Conservation (phyloP, 2,113 vertebrate genomes). For the Alosa alosa region DNA sequence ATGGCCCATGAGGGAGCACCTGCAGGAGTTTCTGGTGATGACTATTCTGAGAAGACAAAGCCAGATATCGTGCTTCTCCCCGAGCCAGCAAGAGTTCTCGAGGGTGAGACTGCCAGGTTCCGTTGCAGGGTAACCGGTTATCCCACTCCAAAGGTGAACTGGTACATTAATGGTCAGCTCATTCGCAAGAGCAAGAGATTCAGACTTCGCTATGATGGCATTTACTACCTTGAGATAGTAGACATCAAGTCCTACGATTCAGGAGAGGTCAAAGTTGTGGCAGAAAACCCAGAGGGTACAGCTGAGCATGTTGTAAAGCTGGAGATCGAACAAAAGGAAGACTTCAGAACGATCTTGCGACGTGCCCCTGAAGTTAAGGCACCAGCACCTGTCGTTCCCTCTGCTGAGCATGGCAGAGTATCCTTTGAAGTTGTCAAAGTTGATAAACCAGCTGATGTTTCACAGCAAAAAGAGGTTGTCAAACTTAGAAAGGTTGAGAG, state of each 20-base stretch:
- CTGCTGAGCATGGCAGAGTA: conserved; percentile 78
- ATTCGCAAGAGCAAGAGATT: conserved; percentile 97
- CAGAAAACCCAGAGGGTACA: conserved; percentile 88
- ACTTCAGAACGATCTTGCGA: conserved; percentile 89
- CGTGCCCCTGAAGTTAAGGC: conserved; percentile 85
- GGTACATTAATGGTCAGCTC: conserved; percentile 96
- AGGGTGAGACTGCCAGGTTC: conserved; percentile 90
- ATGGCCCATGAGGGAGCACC: conserved; percentile 87
- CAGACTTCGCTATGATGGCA: conserved; percentile 91
- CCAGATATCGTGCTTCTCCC: conserved; percentile 93
- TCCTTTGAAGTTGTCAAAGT: conserved; percentile 88
- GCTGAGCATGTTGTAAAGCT: conserved; percentile 87
- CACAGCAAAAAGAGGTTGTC: conserved; percentile 83
- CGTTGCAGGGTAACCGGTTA: conserved; percentile 94
- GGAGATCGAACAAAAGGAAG: conserved; percentile 89
- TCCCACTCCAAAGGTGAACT: conserved; percentile 92
- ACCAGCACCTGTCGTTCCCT: conserved; percentile 49
- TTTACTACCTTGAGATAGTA: conserved; percentile 92
- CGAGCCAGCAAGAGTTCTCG: conserved; percentile 82
- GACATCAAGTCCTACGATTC: conserved; percentile 93
- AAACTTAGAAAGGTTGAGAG: conserved; percentile 89
- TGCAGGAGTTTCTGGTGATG: conserved; percentile 76
- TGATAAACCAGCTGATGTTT: conserved; percentile 76
- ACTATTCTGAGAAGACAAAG: conserved; percentile 86
- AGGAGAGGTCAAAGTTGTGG: conserved; percentile 88